Percentiles rank a stretch among this genome's conserved stretches.
phyloP scores from a whole-genome alignment of 1,140 invertebrate species.

The Dermatophagoides farinae region DNA sequence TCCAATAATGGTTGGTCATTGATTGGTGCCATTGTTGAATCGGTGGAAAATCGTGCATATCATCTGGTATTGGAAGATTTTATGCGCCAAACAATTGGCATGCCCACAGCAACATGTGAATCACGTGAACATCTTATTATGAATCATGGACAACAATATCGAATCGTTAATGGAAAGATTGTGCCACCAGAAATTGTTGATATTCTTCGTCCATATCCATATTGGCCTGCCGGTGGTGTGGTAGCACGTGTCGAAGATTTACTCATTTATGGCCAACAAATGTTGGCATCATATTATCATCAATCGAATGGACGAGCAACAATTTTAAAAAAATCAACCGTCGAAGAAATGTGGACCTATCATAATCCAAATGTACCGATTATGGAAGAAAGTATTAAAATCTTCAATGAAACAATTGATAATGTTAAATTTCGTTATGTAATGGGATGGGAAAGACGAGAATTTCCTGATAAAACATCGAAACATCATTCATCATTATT shows the following conservation, averaged over 20 bases:
- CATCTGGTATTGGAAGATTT: neutral
- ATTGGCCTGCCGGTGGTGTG: constrained; percentile 5
- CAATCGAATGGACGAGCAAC: neutral
- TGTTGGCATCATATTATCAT: neutral
- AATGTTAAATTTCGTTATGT: neutral
- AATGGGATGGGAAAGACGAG: constrained; percentile 2
- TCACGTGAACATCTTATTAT: neutral
- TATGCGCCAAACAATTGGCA: neutral
- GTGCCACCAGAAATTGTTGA: neutral
- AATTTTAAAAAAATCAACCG: neutral
- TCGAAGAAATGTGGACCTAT: constrained; percentile 7
- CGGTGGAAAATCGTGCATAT: neutral
- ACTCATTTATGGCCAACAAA: neutral
- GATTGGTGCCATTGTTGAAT: constrained; percentile 7
- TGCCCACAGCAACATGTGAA: neutral
- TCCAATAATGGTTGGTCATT: constrained; percentile 4
- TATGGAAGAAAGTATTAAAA: neutral
- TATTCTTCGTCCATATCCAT: neutral
- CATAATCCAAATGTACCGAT: neutral
- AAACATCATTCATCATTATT: neutral
- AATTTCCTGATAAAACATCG: neutral
- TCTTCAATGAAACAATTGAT: neutral
- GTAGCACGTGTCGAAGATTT: neutral
- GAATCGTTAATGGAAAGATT: neutral
- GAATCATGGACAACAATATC: neutral